Evolutionary conservation across 2,797 vertebrate species (phyloP), one percentile per base, ranked within the genome.

Genomic region (Girardinus metallicus): DNA sequence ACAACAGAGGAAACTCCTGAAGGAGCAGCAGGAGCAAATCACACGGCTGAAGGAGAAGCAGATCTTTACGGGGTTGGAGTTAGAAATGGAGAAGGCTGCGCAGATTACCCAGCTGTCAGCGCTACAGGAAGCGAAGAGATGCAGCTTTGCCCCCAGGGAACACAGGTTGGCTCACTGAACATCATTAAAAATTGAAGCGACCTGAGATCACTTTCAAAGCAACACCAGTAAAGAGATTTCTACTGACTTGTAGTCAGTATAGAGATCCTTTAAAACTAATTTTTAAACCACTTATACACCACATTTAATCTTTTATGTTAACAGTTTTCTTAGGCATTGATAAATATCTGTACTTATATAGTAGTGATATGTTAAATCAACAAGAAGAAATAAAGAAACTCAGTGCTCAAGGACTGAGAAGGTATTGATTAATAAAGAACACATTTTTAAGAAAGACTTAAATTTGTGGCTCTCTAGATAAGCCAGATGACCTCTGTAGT

Each of bases 21-120:
- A 95, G 90, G 96, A 97, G 86, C 97, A 99, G 91, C 94, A 96
- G 82, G 93, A 96, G 82, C 91, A 96, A 87, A 99, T 99, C 74
- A 80, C 89, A 21, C 91, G 80, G 62, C 94, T 98, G 80, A 96
- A 95, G 89, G 91, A 95, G 91, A 93, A 94, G 75, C 96, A 97
- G 90, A 94, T 86, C 34, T 80, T 95, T 78, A 92, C 87, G 53
- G 91, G 88, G 77, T 83, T 95, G 55, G 89, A 84, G 89, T 92
- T 93, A 90, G 94, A 96, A 43, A 81, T 86, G 16, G 86, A 95
- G 80, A 92, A 72, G 79, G 12, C 66, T 15, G 76, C 75, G 16
- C 80, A 86, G 72, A 57, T 80, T 75, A 77, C 90, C 4, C 74
- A 86, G 77, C 43, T 78, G 4, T 31, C 75, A n/a, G 3, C 21